These are phyloP conservation scores for Anthopleura xanthogrammica DNA, from an alignment of 92 coral and sea anemone species.

Conservation along the genomic window DNA sequence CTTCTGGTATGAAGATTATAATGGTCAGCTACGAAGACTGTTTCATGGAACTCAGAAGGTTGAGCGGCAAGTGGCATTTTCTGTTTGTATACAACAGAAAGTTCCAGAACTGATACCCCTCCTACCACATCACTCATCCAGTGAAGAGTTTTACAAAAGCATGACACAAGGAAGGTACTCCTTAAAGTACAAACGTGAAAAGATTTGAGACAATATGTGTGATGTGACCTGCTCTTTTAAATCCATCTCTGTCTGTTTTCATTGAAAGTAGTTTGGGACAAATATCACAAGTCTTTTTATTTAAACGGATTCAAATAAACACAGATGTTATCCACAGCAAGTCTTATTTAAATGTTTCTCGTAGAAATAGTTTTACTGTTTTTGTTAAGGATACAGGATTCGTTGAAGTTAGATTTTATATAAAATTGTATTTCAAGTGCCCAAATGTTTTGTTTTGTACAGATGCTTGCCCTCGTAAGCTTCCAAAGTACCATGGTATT, in stretches of 20 bases:
- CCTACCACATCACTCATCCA: slow-evolving; percentile 48
- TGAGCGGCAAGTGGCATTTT: slow-evolving; percentile 59
- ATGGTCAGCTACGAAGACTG: slow-evolving; percentile 59
- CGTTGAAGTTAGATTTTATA: slow-evolving; percentile 43
- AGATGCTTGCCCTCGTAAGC: slow-evolving; percentile 43
- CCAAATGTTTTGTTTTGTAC: slow-evolving; percentile 54
- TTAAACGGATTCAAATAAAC: slow-evolving; percentile 52
- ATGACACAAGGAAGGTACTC: slow-evolving; percentile 40
- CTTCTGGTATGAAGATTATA: slow-evolving; percentile 73
- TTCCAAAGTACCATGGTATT: slow-evolving; percentile 52
- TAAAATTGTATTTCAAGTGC: slow-evolving; percentile 48
- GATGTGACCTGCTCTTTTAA: slow-evolving; percentile 46
- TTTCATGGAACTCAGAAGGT: slow-evolving; percentile 76
- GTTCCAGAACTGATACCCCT: slow-evolving; percentile 63
- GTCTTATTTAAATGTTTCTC: slow-evolving; percentile 40
- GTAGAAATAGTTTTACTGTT: slow-evolving; percentile 58
- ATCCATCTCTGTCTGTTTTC: slow-evolving; percentile 12
- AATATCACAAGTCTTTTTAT: slow-evolving; percentile 34
- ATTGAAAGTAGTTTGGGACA: slow-evolving; percentile 46
- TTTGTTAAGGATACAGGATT: slow-evolving; percentile 40
- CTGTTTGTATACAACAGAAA: slow-evolving; percentile 68
- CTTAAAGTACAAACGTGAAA: slow-evolving; percentile 50
- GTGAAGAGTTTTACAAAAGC: slow-evolving; percentile 55
- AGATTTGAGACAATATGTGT: slow-evolving; percentile 37
- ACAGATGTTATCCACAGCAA: slow-evolving; percentile 54